Conservation (phyloP, 2,113 vertebrate species). For the Pseudolaguvia tuberculata region DNA sequence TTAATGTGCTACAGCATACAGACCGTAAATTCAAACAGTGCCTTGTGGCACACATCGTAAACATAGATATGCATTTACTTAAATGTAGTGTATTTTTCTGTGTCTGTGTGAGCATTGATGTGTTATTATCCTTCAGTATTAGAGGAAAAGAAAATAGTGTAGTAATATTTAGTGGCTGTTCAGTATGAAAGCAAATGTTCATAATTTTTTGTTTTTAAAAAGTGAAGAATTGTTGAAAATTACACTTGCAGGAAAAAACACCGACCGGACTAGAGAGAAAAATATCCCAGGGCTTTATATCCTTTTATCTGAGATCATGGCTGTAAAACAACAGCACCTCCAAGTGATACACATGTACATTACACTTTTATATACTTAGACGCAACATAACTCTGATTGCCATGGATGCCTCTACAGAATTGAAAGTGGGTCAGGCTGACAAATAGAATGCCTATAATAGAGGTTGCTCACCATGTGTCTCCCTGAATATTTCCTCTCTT, state of each 20-base stretch:
- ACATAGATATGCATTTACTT: constrained; percentile 19
- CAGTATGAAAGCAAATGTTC: constrained; percentile 9
- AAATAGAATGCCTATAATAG: constrained; percentile 54
- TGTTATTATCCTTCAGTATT: background rate
- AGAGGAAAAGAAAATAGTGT: background rate
- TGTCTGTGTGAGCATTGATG: constrained; percentile 1
- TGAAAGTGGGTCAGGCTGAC: constrained; percentile 60
- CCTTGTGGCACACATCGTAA: constrained; percentile 9
- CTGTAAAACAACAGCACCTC: constrained; percentile 52
- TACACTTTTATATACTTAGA: too few species aligned
- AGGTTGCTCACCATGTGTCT: constrained; percentile 44
- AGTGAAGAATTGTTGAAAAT: background rate
- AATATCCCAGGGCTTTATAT: constrained; percentile 7
- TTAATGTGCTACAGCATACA: background rate
- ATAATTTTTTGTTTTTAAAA: constrained; percentile 17
- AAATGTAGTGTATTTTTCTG: background rate
- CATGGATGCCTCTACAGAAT: constrained; percentile 32
- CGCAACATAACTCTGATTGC: constrained; percentile 51
- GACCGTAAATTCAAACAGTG: background rate
- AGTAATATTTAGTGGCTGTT: background rate
- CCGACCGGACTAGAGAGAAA: background rate
- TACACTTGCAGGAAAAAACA: constrained; percentile 1
- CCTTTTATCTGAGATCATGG: background rate
- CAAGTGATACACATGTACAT: constrained; percentile 50
- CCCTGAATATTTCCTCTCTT: constrained; percentile 50